A percentile compares a stretch with the other conserved stretches of the same genome.
These are phyloP conservation scores for Hydriomena furcata DNA, from an alignment of 2,888 invertebrate genomes.

Conservation along the genomic window DNA sequence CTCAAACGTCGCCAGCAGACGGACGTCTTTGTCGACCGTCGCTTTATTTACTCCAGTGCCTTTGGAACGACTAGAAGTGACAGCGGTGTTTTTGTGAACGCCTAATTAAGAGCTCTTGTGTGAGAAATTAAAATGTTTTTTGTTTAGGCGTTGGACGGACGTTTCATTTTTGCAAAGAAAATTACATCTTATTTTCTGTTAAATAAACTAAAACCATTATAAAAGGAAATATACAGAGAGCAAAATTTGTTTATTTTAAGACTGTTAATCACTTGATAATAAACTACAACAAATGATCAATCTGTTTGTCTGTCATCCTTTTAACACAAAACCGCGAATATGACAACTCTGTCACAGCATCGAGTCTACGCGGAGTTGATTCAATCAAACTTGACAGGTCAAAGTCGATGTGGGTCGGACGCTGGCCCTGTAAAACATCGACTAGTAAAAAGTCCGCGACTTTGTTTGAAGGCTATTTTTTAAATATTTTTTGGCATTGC, in stretches of 20 bases:
- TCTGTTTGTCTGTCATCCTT: too few relatives aligned
- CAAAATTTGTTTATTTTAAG: too few relatives aligned
- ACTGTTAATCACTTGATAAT: too few relatives aligned
- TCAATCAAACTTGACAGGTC: conserved; percentile 80
- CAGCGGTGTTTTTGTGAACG: conserved; percentile 56
- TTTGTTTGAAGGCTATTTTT: not conserved
- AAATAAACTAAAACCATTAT: too few relatives aligned
- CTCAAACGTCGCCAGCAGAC: conserved; percentile 81
- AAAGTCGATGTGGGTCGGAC: conserved; percentile 80
- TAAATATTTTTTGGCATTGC: too few relatives aligned
- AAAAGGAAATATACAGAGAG: too few relatives aligned
- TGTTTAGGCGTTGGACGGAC: conserved; percentile 27
- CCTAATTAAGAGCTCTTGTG: conserved; percentile 51
- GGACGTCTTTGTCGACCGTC: conserved; percentile 81
- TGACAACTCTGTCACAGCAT: conserved; percentile 43
- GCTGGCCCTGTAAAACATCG: conserved; percentile 62
- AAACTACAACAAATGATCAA: too few relatives aligned
- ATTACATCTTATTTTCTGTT: too few relatives aligned
- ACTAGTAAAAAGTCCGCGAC: conserved; percentile 27
- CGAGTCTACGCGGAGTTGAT: conserved; percentile 59
- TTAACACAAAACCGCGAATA: not conserved
- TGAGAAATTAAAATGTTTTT: conserved; percentile 39
- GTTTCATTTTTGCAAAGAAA: conserved; percentile 13
- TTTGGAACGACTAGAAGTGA: conserved; percentile 69
- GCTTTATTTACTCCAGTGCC: conserved; percentile 75